Evolutionary conservation across 2,797 vertebrate species (phyloP).

Genomic region (Brachymystax lenok): DNA sequence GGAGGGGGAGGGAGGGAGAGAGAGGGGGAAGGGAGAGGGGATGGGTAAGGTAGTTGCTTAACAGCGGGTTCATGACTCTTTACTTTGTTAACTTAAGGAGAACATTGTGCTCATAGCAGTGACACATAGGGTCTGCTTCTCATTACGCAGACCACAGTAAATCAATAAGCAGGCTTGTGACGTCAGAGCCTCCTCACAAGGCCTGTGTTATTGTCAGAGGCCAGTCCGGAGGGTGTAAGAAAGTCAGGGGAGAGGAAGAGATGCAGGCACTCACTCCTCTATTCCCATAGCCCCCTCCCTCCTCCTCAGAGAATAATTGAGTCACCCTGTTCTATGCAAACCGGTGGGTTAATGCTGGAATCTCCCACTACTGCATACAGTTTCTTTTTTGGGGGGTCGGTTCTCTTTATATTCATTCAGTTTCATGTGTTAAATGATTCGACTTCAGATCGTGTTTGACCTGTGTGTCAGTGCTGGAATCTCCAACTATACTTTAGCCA

Average conservation of each 20-base stretch:
- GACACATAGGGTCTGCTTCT: conserved; percentile 29
- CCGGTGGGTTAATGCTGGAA: background rate
- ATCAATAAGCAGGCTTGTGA: conserved; percentile 25
- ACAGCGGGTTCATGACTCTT: background rate
- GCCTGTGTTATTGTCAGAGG: conserved; percentile 1
- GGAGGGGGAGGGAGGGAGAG: background rate
- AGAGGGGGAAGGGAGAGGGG: background rate
- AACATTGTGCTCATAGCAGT: background rate
- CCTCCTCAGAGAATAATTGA: conserved; percentile 21
- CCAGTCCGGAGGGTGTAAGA: conserved; percentile 27
- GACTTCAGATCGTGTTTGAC: background rate
- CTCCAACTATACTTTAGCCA: background rate
- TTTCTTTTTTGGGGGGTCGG: no score
- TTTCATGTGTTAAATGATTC: background rate
- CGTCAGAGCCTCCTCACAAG: conserved; percentile 2
- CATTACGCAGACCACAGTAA: conserved; percentile 22
- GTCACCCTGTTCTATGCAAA: background rate
- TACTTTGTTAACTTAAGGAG: background rate
- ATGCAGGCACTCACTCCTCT: background rate
- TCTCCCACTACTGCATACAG: no score
- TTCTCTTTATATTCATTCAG: background rate
- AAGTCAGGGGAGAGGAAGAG: conserved; percentile 25
- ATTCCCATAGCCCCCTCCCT: conserved; percentile 1
- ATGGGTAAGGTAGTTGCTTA: background rate
- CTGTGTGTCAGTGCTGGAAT: background rate